Conservation (phyloP, 2,888 invertebrate genomes). For the Spisula subtruncata region DNA sequence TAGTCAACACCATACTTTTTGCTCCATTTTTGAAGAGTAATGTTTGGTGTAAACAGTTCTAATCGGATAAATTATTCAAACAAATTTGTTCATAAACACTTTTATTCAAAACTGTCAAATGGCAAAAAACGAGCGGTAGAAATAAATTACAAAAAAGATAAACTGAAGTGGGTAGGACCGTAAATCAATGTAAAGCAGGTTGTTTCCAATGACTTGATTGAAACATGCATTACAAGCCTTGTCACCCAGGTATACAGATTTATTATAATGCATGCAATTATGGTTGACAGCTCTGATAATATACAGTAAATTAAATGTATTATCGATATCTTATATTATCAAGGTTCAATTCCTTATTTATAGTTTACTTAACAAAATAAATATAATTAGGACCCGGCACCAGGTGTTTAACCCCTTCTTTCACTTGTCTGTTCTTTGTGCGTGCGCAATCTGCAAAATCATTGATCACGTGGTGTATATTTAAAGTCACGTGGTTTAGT, state of each 20-base stretch:
- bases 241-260: background rate
- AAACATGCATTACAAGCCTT: constrained; percentile 5
- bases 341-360: background rate
- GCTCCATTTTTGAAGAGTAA: too few species aligned
- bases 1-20: background rate
- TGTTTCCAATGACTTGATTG: background rate
- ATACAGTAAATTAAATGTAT: constrained; percentile 4
- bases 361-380: constrained; percentile 13
- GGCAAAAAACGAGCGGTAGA: background rate
- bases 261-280: background rate
- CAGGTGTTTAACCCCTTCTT: constrained; percentile 2
- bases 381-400: background rate
- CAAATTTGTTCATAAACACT: background rate
- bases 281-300: background rate
- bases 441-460: constrained; percentile 1
- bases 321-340: constrained; percentile 1
- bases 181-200: background rate
- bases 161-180: background rate
- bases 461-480: background rate
- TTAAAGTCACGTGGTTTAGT: background rate
- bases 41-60: background rate
- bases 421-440: background rate
- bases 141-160: constrained; percentile 18
- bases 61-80: background rate
- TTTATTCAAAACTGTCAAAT: constrained; percentile 14